phyloP scores from a whole-genome alignment of 2,113 vertebrate species.

The Neolamprologus modestus region DNA sequence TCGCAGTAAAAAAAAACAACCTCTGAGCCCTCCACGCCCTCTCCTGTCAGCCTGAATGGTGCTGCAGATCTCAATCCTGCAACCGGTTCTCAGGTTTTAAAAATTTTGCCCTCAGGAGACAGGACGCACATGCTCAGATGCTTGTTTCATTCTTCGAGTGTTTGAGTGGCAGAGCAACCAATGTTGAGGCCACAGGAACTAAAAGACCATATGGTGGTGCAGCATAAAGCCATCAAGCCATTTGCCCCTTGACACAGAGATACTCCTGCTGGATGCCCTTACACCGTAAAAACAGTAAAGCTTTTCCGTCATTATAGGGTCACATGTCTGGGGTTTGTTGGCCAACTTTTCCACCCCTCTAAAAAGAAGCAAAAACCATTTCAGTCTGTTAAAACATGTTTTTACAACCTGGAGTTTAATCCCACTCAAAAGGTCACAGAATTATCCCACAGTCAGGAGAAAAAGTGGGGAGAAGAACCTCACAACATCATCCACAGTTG shows the following conservation, averaged over 20 bases:
- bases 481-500: neutral
- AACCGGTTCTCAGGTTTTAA: conserved; percentile 5
- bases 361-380: neutral
- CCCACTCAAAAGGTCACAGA: neutral
- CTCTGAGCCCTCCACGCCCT: neutral
- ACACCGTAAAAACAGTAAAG: neutral
- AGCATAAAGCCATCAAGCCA: conserved; percentile 30
- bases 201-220: conserved; percentile 54
- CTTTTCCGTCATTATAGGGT: neutral
- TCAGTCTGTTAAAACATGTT: neutral
- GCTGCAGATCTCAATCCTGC: neutral
- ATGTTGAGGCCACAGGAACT: conserved; percentile 10
- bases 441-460: neutral
- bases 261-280: neutral
- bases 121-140: conserved; percentile 19
- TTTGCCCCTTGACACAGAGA: conserved; percentile 26
- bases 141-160: neutral
- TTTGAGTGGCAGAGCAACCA: conserved; percentile 4
- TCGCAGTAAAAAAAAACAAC: neutral
- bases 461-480: neutral
- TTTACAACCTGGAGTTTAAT: neutral
- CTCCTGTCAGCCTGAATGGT: neutral
- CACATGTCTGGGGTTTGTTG: neutral
- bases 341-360: neutral
- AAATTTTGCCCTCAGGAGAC: neutral